Evolutionary conservation across 2,797 vertebrate genomes (phyloP).

Genomic region (Lates japonicus): DNA sequence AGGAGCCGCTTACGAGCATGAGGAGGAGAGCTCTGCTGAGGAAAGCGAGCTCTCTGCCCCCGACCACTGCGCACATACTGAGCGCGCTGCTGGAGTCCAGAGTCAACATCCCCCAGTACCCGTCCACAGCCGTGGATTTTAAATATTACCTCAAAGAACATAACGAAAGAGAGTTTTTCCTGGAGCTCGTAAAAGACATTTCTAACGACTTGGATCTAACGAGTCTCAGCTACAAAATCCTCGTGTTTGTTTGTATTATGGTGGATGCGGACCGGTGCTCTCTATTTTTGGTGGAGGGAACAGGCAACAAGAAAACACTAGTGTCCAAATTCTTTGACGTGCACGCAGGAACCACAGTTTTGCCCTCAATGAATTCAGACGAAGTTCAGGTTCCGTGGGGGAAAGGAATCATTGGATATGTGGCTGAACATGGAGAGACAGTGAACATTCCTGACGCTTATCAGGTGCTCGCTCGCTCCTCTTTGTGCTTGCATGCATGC

Average conservation of each 20-base stretch:
- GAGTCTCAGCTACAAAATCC: conserved; percentile 97
- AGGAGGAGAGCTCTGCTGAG: conserved; percentile 94
- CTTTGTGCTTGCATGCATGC: conserved; percentile 49
- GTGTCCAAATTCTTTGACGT: conserved; percentile 99
- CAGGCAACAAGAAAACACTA: conserved; percentile 94
- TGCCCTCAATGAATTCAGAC: conserved; percentile 94
- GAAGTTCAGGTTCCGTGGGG: conserved; percentile 99
- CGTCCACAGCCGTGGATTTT: conserved; percentile 96
- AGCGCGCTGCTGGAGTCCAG: conserved; percentile 97
- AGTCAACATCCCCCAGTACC: conserved; percentile 97
- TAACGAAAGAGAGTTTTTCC: conserved; percentile 96
- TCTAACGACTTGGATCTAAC: conserved; percentile 98
- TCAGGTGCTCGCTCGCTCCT: conserved; percentile 91
- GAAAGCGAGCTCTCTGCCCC: conserved; percentile 97
- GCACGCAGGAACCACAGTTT: conserved; percentile 93
- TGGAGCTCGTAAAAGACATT: conserved; percentile 99
- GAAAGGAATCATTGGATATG: conserved; percentile 98
- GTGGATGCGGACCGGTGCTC: conserved; percentile 98
- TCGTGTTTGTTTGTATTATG: conserved; percentile 98
- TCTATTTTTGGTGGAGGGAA: conserved; percentile 95
- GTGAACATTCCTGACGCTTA: conserved; percentile 98
- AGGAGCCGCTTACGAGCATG: conserved; percentile 96
- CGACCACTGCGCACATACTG: conserved; percentile 96
- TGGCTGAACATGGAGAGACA: conserved; percentile 96
- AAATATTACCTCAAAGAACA: conserved; percentile 97